Base-by-base conservation (phyloP, 2,797 vertebrate genomes). In the Chiloscyllium punctatum region DNA sequence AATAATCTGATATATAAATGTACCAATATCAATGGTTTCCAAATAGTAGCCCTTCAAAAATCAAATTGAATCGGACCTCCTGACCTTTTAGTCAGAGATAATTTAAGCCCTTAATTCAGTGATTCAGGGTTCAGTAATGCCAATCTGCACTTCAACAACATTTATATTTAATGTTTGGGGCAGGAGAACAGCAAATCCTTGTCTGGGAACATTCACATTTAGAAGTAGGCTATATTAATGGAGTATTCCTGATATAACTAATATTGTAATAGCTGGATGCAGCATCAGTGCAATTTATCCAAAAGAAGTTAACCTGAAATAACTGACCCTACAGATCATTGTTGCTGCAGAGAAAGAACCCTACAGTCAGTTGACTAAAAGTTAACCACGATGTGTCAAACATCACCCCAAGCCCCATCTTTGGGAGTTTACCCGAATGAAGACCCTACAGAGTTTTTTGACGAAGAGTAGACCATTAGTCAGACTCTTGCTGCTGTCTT, bases 1-100 rank as follows among this genome's bases (percentile, higher is more conserved):
- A 88, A 57, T 88, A 92, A n/a, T 66, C 88, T 91, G 11, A 87
- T 87, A 57, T 90, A 88, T 0, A 90, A 62, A n/a, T 90, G n/a
- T 33, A 90, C 4, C 57, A 88, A 87, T 25, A 88, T 30, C 51
- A 88, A 51, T 16, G 16, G 30, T 90, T 90, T 62, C 27, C 87
- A 62, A 90, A 90, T 15, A 57, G 30, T 90, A n/a, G 27, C 9
- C 11, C 30, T 88, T 53, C 53, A n/a, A 23, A 30, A 7, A 88
- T 88, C 51, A 88, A 88, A 88, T 53, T 90, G 51, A 30, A 33
- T 33, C 62, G 90, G 66, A 92, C 90, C 3, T 69, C n/a, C 33
- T 92, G 62, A 69, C 18, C n/a, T 69, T 66, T n/a, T 68, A n/a
- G 21, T 62, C 21, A 68, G 62, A 90, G n/a, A 69, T 68, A 68